Base-by-base conservation (phyloP, 2,888 invertebrate genomes). In the Yponomeuta evonymella region DNA sequence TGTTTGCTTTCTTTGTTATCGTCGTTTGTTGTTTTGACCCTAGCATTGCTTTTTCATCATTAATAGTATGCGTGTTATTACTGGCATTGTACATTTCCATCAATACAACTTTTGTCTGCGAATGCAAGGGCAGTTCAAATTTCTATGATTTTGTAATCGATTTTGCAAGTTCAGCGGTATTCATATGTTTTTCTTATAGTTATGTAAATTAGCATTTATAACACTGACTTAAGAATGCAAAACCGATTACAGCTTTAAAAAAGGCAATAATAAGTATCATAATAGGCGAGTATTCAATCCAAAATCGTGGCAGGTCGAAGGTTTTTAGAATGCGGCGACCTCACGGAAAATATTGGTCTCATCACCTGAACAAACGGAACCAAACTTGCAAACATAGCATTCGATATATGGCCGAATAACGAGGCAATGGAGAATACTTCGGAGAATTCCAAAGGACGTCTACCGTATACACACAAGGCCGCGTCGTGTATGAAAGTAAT, bases 251-350 rank as follows among this genome's bases (percentile, higher is more conserved):
- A 43, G 43, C 43, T 5, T 58, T 58, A 58, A 58, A 58, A 5
- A 12, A 9, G 12, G 51, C 12, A 58, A 15, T 15, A 15, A 15
- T 58, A 8, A 15, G 15, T 58, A 58, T 12, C 2, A 58, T 58
- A 58, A 58, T 15, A 58, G 51, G 4, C 51, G 51, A 15, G 15
- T 58, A 15, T 58, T 58, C 51, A 12, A 58, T 58, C 51, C 51
- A 58, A 58, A 63, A 48, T 69, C 69, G 70, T 70, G 70, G 15
- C 29, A 12, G 43, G 23, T 3, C 62, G 71, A 72, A 73, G 73
- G 72, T 48, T 68, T 71, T 72, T 71, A 69, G 70, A 73, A 70
- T 70, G 72, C 72, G 67, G 33, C 72, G 73, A 73, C 74, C 74
- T 74, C 73, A 64, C 62, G 11, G 43, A 69, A 70, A 65, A 71